Base-by-base conservation (phyloP, 2,113 vertebrate genomes). In the Cervus canadensis region DNA sequence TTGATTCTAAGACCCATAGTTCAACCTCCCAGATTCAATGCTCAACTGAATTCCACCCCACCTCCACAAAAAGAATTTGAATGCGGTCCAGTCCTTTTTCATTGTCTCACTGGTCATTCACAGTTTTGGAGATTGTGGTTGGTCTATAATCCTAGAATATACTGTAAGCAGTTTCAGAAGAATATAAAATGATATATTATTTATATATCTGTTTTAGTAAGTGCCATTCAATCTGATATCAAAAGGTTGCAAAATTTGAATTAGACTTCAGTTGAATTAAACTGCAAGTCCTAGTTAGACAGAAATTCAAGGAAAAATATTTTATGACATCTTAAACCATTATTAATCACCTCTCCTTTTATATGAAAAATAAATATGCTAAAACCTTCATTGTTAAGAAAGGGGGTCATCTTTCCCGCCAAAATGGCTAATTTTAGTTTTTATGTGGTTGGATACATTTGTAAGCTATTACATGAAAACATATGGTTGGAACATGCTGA, bases 401-500 rank as follows among this genome's bases (percentile, higher is more conserved):
- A 96, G 98, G 90, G 97, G 92, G 92, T 98, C 97, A 98, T 98
- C 96, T 96, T 98, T 97, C 83, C 93, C 84, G 93, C 96, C 98
- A 97, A 98, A 98, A 97, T 88, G 67, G 93, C 98, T 99, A 98
- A 98, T 98, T 98, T 99, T 99, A 98, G 97, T 95, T 90, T 96
- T 98, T 98, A 97, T 98, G 97, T 97, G 97, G 95, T 96, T 97
- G 96, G 98, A 98, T 97, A 96, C 97, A 98, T 98, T 98, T 98
- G 97, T 96, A 98, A 98, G 96, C 59, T 97, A 98, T 98, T 98
- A 98, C 95, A 98, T 92, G 88, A 98, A 98, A 98, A 98, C 98
- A 99, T 95, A 98, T 97, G 98, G 96, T 97, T 98, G 98, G 94
- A 98, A 98, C 96, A 97, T 92, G 94, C 89, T 97, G 96, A 97